Evolutionary conservation across 1,140 invertebrate species (phyloP), one percentile per base, ranked within the genome.

Genomic region (Macrotrachela quadricornifera): DNA sequence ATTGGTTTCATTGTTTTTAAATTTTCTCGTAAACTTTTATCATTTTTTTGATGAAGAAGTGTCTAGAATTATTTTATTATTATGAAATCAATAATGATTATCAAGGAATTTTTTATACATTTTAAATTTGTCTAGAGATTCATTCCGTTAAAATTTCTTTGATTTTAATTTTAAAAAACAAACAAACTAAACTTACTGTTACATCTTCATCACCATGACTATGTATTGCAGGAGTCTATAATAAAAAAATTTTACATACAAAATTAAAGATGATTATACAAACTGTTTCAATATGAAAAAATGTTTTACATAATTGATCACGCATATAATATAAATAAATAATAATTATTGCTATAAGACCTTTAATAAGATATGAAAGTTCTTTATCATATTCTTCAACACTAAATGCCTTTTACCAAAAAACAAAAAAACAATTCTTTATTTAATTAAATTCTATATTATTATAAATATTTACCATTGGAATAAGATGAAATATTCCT

Each of bases 401-500:
- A 18, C 54, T 53, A 17, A 42, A 57, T 14, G 42, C 43, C 51
- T 61, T 40, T 18, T 50, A 57, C 36, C n/a, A 50, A 15, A 41
- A 13, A 39, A 46, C 37, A 40, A 14, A 14, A 39, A 49, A 54
- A 21, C 13, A 6, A 3, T 42, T 47, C 16, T 40, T 37, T 10
- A 39, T 16, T 16, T 3, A 11, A 13, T 9, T 15, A n/a, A n/a
- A n/a, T n/a, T n/a, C n/a, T n/a, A n/a, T n/a, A n/a, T n/a, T 15
- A 43, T 30, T 50, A 10, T 43, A 16, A 11, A 37, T 39, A 60
- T 63, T 66, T 64, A 72, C 85, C 71, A 91, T 86, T 46, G 87
- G 87, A 62, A 92, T 73, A n/a, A 94, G 75, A 76, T 94, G 87
- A 54, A 94, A 74, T 30, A 92, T 70, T 1, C 86, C 86, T 74